Evolutionary conservation across 2,888 invertebrate genomes (phyloP), one percentile per base, ranked within the genome.

Genomic region (Limnephilus auricula): DNA sequence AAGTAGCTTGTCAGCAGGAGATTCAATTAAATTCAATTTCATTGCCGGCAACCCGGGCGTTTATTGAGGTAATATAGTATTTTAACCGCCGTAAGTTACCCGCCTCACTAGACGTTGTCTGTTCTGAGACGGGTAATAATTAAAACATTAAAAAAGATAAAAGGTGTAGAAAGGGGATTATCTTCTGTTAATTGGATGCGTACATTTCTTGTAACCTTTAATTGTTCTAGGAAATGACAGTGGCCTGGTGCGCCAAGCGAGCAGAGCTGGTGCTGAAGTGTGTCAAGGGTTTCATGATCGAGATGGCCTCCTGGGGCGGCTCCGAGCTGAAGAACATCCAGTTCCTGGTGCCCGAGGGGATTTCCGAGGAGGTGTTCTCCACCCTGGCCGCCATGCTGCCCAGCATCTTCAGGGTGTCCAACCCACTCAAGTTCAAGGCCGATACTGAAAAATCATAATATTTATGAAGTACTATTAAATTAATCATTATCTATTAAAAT

Each of bases 271-370:
- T 99, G 92, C 99, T 99, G 94, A 99, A 99, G 95, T 99, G 99
- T 95, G 98, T 99, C 90, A 99, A 99, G 96, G 99, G 99, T 4
- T 99, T 99, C 95, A 98, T 99, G 98, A 99, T 99, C 95, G 99
- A 99, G 96, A 98, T 99, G 96, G 98, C 98, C 13, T 98, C 99
- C 0, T 98, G 99, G 97, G 65, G 65, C n/a, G 98, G 98, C 65
- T 98, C 98, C 0, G 98, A 98, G 95, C 96, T 98, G 93, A 98
- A 98, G 95, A 99, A 98, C 94, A 96, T 99, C 45, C 98, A 98
- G 94, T 98, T 95, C 83, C 95, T 99, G 92, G 97, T 99, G 89
- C 99, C 99, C 3, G 97, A 97, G 96, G 97, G 97, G 82, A 97
- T 98, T 94, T 98, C 98, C 0, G 97, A 97, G 94, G 98, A 98